Percentiles rank a stretch among this genome's conserved stretches.
phyloP scores from a whole-genome alignment of 2,888 invertebrate species.

The Belgica antarctica region DNA sequence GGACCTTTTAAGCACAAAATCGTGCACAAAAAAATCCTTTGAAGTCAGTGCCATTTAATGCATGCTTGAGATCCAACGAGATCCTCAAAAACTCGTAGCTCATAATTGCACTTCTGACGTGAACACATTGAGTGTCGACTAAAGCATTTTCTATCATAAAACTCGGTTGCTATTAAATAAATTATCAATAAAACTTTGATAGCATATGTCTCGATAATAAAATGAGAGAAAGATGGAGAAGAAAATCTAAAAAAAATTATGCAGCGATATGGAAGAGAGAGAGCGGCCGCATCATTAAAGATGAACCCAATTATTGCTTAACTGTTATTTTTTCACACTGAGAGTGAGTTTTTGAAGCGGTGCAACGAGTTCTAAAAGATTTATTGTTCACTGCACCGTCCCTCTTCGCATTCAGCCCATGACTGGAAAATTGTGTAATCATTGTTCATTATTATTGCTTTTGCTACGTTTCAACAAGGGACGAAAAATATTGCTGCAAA shows the following conservation, averaged over 20 bases:
- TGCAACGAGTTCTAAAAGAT: slow-evolving; percentile 18
- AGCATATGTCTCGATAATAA: neutral
- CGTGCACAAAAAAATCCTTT: too few relatives aligned
- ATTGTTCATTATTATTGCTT: slow-evolving; percentile 42
- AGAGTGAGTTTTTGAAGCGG: slow-evolving; percentile 8
- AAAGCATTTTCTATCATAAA: slow-evolving; percentile 8
- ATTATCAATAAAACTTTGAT: neutral
- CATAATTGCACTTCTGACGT: too few relatives aligned
- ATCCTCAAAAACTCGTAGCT: too few relatives aligned
- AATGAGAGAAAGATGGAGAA: neutral
- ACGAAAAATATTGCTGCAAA: neutral
- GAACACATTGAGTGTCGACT: too few relatives aligned
- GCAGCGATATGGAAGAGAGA: slow-evolving; percentile 31
- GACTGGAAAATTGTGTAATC: slow-evolving; percentile 36
- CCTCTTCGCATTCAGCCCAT: neutral
- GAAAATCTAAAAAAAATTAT: slow-evolving; percentile 8
- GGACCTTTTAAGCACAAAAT: too few relatives aligned
- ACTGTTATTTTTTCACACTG: slow-evolving; percentile 22
- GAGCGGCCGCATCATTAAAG: slow-evolving; percentile 30
- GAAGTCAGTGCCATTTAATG: too few relatives aligned
- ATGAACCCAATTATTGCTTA: slow-evolving; percentile 39
- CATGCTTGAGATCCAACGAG: too few relatives aligned
- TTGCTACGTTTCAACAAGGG: slow-evolving; percentile 20
- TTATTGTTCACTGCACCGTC: neutral
- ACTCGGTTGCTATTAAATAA: slow-evolving; percentile 7